Evolutionary conservation across 2,797 vertebrate species (phyloP).

Genomic region (Oophaga sylvatica): DNA sequence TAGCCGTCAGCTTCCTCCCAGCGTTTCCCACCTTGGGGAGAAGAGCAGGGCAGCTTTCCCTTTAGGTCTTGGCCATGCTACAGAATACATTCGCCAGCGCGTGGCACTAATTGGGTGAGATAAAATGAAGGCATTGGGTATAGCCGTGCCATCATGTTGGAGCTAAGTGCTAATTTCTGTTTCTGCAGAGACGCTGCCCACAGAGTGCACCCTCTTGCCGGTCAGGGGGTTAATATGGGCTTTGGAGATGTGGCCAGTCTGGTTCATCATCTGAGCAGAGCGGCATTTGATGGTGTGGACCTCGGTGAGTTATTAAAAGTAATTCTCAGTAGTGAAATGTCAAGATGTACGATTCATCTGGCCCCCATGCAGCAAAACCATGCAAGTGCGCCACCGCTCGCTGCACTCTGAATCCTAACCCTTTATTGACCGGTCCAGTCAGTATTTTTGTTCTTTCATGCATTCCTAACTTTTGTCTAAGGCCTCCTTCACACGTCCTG

Average conservation of each 20-base stretch:
- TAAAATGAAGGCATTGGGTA: not conserved
- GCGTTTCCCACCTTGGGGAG: slow-evolving; percentile 84
- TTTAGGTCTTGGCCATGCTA: slow-evolving; percentile 90
- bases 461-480: too few species aligned
- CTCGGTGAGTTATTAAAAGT: slow-evolving; percentile 64
- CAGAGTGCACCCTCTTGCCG: slow-evolving; percentile 94
- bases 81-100: slow-evolving; percentile 89
- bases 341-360: too few species aligned
- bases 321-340: not conserved
- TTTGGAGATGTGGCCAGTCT: slow-evolving; percentile 92
- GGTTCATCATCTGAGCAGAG: slow-evolving; percentile 85
- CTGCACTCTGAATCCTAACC: too few species aligned
- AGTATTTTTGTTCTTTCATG: too few species aligned
- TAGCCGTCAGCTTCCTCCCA: slow-evolving; percentile 92
- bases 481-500: too few species aligned
- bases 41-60: slow-evolving; percentile 89
- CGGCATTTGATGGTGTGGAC: slow-evolving; percentile 91
- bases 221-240: slow-evolving; percentile 96
- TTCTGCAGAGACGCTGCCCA: slow-evolving; percentile 90
- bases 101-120: slow-evolving; percentile 90
- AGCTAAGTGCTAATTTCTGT: not conserved
- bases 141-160: not conserved
- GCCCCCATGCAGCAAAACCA: too few species aligned
- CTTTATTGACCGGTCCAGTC: too few species aligned
- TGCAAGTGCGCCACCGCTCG: too few species aligned